These are phyloP conservation scores for Argynnis bischoffii DNA, from an alignment of 2,888 invertebrate genomes.

Conservation along the genomic window DNA sequence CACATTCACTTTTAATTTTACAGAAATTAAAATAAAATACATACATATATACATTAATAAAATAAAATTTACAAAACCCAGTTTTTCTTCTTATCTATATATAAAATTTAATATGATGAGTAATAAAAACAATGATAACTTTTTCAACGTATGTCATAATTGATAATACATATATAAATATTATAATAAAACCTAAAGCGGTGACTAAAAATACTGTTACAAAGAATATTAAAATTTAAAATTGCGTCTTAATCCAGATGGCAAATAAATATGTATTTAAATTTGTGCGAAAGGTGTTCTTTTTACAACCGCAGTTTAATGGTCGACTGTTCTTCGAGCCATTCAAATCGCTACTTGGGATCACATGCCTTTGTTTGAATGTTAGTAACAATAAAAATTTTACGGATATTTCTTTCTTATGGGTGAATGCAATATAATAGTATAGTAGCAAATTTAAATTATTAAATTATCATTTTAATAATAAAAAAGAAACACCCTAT, in stretches of 20 bases:
- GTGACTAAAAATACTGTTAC: background rate
- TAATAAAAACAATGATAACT: too few relatives aligned
- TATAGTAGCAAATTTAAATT: background rate
- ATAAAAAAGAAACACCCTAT: background rate
- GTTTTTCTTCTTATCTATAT: too few relatives aligned
- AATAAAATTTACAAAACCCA: too few relatives aligned
- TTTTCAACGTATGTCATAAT: background rate
- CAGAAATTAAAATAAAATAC: too few relatives aligned
- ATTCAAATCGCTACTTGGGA: slow-evolving; percentile 66
- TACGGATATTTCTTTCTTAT: slow-evolving; percentile 8
- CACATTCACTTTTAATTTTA: too few relatives aligned
- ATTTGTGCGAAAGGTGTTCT: slow-evolving; percentile 60
- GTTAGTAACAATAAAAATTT: slow-evolving; percentile 23
- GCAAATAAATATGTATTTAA: slow-evolving; percentile 28
- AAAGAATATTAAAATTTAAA: slow-evolving; percentile 12
- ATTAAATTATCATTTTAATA: background rate
- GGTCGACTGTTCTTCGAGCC: slow-evolving; percentile 52
- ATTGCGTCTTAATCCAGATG: slow-evolving; percentile 26
- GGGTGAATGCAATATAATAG: slow-evolving; percentile 5
- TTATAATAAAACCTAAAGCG: background rate
- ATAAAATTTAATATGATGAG: too few relatives aligned
- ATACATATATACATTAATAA: too few relatives aligned
- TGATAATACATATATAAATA: background rate
- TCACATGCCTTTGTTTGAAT: slow-evolving; percentile 59
- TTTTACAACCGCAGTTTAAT: slow-evolving; percentile 73